phyloP scores from a whole-genome alignment of 2,113 vertebrate genomes.

The Marmota monax region DNA sequence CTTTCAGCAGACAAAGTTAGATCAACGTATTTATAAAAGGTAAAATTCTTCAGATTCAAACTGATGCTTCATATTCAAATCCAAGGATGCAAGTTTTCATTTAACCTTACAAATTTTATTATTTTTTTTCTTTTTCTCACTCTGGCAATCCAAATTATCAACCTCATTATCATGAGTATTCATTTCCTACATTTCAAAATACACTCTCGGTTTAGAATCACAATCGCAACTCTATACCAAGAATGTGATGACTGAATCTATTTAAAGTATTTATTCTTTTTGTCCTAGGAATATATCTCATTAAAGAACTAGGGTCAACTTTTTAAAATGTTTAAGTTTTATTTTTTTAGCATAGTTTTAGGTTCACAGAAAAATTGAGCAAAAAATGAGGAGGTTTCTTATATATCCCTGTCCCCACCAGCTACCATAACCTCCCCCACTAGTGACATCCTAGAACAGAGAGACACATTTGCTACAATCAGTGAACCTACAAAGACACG shows the following conservation, averaged over 20 bases:
- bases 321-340: not conserved
- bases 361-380: not conserved
- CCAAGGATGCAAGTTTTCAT: not conserved
- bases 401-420: not conserved
- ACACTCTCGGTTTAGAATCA: not conserved
- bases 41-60: constrained; percentile 15
- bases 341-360: not conserved
- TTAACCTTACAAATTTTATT: not conserved
- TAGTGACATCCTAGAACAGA: not conserved
- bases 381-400: not conserved
- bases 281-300: not conserved
- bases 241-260: not conserved
- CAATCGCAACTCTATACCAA: not conserved
- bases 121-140: not conserved
- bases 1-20: not conserved
- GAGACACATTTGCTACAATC: not conserved
- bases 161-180: not conserved
- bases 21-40: not conserved
- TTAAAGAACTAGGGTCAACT: not conserved
- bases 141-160: not conserved
- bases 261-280: not conserved
- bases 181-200: not conserved
- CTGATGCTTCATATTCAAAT: not conserved
- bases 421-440: not conserved
- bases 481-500: too few relatives aligned